These are phyloP conservation scores for Chloroceryle amazona DNA, from an alignment of 2,797 vertebrate species.

Conservation along the genomic window DNA sequence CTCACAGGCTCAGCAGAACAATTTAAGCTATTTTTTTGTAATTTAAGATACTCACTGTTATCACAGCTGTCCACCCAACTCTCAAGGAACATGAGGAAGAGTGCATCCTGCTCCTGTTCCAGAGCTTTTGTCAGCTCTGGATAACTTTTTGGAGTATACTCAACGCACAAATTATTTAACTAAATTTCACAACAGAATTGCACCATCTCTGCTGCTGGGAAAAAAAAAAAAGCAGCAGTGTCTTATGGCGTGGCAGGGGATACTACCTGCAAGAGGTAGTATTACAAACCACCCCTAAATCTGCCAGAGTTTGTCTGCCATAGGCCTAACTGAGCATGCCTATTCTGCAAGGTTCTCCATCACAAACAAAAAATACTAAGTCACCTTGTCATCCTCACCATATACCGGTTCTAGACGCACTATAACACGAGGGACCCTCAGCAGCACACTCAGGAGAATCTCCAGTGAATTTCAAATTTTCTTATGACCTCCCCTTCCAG, in stretches of 20 bases:
- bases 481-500: neutral
- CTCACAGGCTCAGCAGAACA: accelerated
- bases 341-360: neutral
- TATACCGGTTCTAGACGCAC: neutral
- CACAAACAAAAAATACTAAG: neutral
- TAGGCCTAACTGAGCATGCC: too few species aligned
- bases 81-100: neutral
- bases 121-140: neutral
- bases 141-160: neutral
- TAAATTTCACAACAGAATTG: neutral
- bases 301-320: neutral
- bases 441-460: neutral
- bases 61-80: neutral
- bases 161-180: neutral
- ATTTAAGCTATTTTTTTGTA: neutral
- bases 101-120: neutral
- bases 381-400: neutral
- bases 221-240: neutral
- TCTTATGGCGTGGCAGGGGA: accelerated
- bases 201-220: neutral
- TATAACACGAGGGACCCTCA: neutral
- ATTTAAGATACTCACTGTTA: neutral
- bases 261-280: neutral
- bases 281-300: neutral
- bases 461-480: neutral